phyloP scores from a whole-genome alignment of 2,797 vertebrate genomes.

The Synanceia verrucosa region DNA sequence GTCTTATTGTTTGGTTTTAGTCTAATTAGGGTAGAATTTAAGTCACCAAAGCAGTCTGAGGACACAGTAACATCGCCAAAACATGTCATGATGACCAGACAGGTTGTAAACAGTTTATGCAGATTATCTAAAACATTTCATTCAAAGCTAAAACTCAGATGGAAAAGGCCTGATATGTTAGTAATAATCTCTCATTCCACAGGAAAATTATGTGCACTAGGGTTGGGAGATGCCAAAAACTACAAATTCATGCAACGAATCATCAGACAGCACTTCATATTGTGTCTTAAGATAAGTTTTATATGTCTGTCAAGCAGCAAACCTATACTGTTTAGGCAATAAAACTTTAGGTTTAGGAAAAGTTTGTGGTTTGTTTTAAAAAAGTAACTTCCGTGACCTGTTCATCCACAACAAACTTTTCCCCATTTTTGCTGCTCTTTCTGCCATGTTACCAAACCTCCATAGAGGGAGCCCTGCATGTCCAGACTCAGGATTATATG shows the following conservation, averaged over 20 bases:
- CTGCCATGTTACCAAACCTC: not conserved
- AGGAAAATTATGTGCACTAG: not conserved
- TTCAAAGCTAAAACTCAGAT: not conserved
- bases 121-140: not conserved
- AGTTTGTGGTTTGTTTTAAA: not conserved
- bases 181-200: not conserved
- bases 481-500: not conserved
- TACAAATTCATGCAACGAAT: not conserved
- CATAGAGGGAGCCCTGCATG: not conserved
- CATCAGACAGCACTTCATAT: not conserved
- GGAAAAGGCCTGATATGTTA: not conserved
- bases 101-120: not conserved
- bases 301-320: no score
- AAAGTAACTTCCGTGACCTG: not conserved
- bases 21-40: not conserved
- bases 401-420: not conserved
- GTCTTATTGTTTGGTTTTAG: not conserved
- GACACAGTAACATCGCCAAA: not conserved
- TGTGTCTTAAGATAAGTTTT: not conserved
- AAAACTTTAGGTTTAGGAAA: not conserved
- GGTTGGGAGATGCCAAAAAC: not conserved
- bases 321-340: not conserved
- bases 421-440: not conserved
- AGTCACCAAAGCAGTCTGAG: not conserved
- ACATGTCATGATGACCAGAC: not conserved